Base-by-base conservation (phyloP, 2,888 invertebrate species). In the Orthosia cruda region DNA sequence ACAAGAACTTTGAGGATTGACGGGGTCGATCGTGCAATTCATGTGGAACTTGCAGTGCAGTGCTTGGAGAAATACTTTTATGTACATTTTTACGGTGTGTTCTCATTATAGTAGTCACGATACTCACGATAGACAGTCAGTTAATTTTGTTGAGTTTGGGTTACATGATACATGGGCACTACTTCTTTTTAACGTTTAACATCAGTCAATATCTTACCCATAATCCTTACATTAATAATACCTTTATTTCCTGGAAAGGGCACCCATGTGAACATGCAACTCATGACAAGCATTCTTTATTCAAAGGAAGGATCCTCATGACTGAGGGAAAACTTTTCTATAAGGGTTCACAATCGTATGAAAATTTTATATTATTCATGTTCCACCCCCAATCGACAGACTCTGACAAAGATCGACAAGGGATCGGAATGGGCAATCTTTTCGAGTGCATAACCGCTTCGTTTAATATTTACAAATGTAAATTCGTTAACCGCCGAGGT, bases 351-450 rank as follows among this genome's bases (percentile, higher is more conserved):
- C 83, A 71, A 73, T 67, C 73, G 32, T 70, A 63, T 81, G 69
- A 66, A 78, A 57, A 62, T 69, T 83, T 65, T 83, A 83, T 73
- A 50, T 78, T 71, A 74, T 83, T 74, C 61, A 61, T 54, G 57
- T 65, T 64, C 20, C 26, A 16, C 57, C 23, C n/a, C 47, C 67
- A 47, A 65, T 81, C 71, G 81, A 74, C 68, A 74, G 74, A 5
- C 15, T 74, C 67, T 74, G 84, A 83, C 65, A 82, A 71, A 80
- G 84, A 82, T 82, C 81, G 81, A 82, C 80, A 83, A 58, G 80
- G 84, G 84, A 80, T 83, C 50, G 71, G 54, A 57, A 49, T 59
- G n/a, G 65, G 74, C 81, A 82, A 82, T 82, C 74, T 83, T 82
- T 67, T 45, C 64, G 26, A 82, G 80, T 83, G 81, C 74, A 80